Base-by-base conservation (phyloP, 2,113 vertebrate genomes). In the Pycnonotus jocosus region DNA sequence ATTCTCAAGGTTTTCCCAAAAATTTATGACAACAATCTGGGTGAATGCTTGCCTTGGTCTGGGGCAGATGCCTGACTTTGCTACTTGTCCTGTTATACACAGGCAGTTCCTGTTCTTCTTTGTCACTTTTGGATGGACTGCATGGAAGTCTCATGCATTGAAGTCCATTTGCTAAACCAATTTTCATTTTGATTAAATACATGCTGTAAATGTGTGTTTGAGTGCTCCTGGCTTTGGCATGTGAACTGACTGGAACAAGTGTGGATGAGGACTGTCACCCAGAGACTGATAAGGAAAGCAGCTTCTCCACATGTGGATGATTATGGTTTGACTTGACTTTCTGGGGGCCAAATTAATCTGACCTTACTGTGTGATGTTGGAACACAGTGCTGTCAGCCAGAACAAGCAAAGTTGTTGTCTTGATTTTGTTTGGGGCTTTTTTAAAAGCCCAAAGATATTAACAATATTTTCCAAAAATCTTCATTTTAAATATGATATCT, bases 11-110 rank as follows among this genome's bases (percentile, higher is more conserved):
- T 68, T 86, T 94, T 53, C 33, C 37, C 5, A 3, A 13, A 62
- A 51, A 44, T 6, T 56, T 37, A 1, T 1, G 1, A 38, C 3
- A 6, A 58, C 27, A 5, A 2, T 45, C 10, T 60, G 24, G 3
- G 13, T 48, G n/a, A 84, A 12, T 8, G 22, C 6, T 15, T 2
- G 2, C 18, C 37, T 57, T 24, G 23, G 7, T 33, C 20, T 88
- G 74, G 27, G 54, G 28, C 28, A 77, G 38, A 17, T 31, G 24
- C 24, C 45, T 53, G 50, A 40, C 12, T 93, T 85, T 95, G 37
- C 20, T 40, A 1, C 37, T 69, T 40, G 12, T 62, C 40, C 30
- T 58, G 25, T 80, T 62, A 23, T 9, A 61, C 5, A 3, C 12
- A 50, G 64, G 16, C 42, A 42, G 50, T 30, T 73, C 9, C 8